These are phyloP conservation scores for Bovichtus diacanthus DNA, from an alignment of 2,797 vertebrate species.

Conservation along the genomic window DNA sequence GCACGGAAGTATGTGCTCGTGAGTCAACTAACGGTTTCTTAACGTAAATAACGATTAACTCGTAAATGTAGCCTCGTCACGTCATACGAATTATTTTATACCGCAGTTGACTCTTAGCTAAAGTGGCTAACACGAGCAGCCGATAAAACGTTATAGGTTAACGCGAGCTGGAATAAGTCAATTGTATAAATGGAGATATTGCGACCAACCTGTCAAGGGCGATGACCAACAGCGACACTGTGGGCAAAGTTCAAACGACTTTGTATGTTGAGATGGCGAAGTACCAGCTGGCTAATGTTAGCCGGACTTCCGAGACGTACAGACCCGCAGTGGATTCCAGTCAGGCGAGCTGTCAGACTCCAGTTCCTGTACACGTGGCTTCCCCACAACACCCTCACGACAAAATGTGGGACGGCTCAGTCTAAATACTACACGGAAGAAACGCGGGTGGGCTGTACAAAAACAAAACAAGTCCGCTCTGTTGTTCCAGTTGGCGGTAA, in stretches of 20 bases:
- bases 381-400: background rate
- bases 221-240: too few species aligned
- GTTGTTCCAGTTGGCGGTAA: background rate
- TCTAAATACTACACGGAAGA: background rate
- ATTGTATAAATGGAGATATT: background rate
- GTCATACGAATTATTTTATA: background rate
- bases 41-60: background rate
- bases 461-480: too few species aligned
- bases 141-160: background rate
- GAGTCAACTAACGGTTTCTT: accelerated
- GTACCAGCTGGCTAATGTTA: slow-evolving; percentile 23
- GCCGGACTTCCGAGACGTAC: slow-evolving; percentile 33
- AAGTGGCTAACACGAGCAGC: slow-evolving; percentile 12
- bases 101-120: slow-evolving; percentile 11
- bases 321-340: slow-evolving; percentile 19
- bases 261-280: background rate
- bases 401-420: background rate
- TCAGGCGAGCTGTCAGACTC: slow-evolving; percentile 43
- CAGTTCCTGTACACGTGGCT: slow-evolving; percentile 82
- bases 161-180: accelerated
- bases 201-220: slow-evolving; percentile 9
- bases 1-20: accelerated
- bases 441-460: accelerated
- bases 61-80: slow-evolving; percentile 9
- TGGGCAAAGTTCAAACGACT: background rate